phyloP scores from a whole-genome alignment of 2,797 vertebrate genomes.

The Hapalemur alaotrensis region DNA sequence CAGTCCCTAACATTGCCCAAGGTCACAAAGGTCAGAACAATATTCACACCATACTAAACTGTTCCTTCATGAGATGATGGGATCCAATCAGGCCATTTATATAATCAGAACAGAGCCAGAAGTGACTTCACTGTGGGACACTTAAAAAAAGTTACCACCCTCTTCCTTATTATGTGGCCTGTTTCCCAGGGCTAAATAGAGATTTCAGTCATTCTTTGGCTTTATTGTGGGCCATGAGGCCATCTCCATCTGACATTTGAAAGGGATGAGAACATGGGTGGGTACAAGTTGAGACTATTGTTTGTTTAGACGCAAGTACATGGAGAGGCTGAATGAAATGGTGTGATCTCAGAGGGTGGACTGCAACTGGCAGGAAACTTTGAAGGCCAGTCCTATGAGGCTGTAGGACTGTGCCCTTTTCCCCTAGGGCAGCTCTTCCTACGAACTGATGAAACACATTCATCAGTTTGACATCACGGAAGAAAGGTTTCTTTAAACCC shows the following conservation, averaged over 20 bases:
- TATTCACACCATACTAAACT: not conserved
- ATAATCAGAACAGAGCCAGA: slow-evolving; percentile 39
- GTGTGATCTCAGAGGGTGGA: slow-evolving; percentile 10
- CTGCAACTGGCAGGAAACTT: not conserved
- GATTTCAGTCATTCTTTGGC: slow-evolving; percentile 71
- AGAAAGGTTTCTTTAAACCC: not conserved
- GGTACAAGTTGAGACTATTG: not conserved
- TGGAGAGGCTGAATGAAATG: not conserved
- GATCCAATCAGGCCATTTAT: not conserved
- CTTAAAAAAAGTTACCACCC: slow-evolving; percentile 54
- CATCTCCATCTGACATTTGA: slow-evolving; percentile 25
- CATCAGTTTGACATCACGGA: not conserved
- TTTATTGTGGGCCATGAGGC: not conserved
- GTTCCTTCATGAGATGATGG: rapidly evolving
- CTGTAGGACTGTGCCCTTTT: not conserved
- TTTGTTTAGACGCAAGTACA: slow-evolving; percentile 44
- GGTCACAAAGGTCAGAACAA: not conserved
- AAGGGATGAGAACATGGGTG: slow-evolving; percentile 59
- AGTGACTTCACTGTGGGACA: slow-evolving; percentile 69
- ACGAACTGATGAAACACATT: not conserved
- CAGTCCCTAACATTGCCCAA: not conserved
- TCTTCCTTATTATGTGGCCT: slow-evolving; percentile 58
- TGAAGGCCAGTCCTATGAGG: not conserved
- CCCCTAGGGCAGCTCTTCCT: not conserved
- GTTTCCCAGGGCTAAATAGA: slow-evolving; percentile 50